Evolutionary conservation across 2,888 invertebrate species (phyloP), one percentile per base, ranked within the genome.

Genomic region (Drosophila phalerata): DNA sequence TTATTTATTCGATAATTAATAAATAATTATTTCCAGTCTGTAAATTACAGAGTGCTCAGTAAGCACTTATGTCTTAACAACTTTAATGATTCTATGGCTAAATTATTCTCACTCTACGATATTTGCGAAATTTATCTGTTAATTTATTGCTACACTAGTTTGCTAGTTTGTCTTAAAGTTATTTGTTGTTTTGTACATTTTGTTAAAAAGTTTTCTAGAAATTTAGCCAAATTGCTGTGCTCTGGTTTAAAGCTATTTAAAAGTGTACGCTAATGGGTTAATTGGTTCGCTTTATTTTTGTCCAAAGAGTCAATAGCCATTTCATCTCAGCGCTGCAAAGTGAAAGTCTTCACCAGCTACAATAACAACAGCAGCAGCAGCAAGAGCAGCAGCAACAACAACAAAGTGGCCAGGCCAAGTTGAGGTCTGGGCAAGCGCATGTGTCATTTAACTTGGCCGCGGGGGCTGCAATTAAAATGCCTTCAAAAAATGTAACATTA

Each of bases 401-500:
- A 40, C 65, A 77, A 77, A 49, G 64, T 55, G 63, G 71, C 70
- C 53, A 30, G 47, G 42, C 56, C 73, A 77, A 72, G 40, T 72
- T 51, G 55, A 64, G 64, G 63, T 63, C 60, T 65, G 52, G 52
- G 60, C 81, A 55, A 72, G 70, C 68, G 73, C 73, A 84, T 85
- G 85, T 84, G 83, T 84, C 87, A 87, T 87, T 87, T 85, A 77
- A 62, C 58, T 62, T 87, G 51, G 75, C 71, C 83, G 81, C 81
- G 69, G 87, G 82, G 66, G 85, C 70, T 75, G 85, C 77, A 81
- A 87, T 84, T 84, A 84, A 84, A 79, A 87, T 82, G 73, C 77
- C 88, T 77, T 73, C 53, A 85, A 83, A 84, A 81, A 81, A 28
- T 86, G 79, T 73, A 77, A 77, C 76, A 62, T 77, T 55, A 77